Evolutionary conservation across 2,888 invertebrate species (phyloP).

Genomic region (Agrochola lychnidis): DNA sequence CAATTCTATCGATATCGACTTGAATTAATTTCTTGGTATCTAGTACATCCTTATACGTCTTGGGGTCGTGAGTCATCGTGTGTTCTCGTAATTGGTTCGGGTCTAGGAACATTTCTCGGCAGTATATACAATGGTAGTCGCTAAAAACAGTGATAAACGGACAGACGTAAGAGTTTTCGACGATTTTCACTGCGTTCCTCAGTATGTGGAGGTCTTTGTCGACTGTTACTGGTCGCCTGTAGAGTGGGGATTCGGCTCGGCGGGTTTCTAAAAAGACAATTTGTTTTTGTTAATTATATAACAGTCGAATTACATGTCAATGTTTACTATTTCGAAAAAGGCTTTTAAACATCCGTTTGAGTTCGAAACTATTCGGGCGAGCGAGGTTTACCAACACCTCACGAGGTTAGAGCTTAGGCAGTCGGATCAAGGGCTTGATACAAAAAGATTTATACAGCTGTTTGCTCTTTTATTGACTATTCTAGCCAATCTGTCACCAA

Average conservation of each 20-base stretch:
- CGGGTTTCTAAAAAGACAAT: conserved; percentile 22
- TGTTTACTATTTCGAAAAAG: no score
- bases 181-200: conserved; percentile 73
- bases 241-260: conserved; percentile 8
- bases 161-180: conserved; percentile 79
- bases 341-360: no score
- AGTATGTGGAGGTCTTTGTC: conserved; percentile 54
- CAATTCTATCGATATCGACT: conserved; percentile 78
- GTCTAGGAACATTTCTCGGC: conserved; percentile 78
- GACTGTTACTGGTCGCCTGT: conserved; percentile 7
- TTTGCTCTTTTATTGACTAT: no score
- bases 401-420: no score
- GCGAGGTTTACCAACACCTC: no score
- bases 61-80: conserved; percentile 76
- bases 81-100: conserved; percentile 77
- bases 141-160: conserved; percentile 80
- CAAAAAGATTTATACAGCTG: no score
- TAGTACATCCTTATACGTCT: conserved; percentile 69
- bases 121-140: conserved; percentile 79
- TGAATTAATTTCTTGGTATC: conserved; percentile 73
- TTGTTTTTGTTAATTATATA: not conserved
- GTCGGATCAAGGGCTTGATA: no score
- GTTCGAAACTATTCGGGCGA: no score
- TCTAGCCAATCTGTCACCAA: no score
- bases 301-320: not conserved